A percentile compares a stretch with the other conserved stretches of the same genome.
These are phyloP conservation scores for Sceliomorpha sp. DNA, from an alignment of 2,888 invertebrate genomes.

Conservation along the genomic window DNA sequence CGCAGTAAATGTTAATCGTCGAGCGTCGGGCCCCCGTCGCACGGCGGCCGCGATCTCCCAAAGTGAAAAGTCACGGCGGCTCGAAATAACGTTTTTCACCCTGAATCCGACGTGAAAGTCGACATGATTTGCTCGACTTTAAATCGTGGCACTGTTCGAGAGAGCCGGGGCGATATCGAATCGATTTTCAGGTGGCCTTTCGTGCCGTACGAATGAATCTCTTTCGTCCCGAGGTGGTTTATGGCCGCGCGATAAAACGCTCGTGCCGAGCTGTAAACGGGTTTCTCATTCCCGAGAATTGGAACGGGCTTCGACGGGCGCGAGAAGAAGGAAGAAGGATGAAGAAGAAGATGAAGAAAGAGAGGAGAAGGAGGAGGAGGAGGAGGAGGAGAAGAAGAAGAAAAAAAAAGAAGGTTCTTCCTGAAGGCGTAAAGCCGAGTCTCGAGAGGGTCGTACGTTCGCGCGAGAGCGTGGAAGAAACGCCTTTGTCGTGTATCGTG, in stretches of 20 bases:
- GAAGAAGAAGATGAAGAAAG: no score
- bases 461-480: constrained; percentile 45
- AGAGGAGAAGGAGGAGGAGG: no score
- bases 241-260: constrained; percentile 54
- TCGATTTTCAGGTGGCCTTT: constrained; percentile 37
- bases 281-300: constrained; percentile 54
- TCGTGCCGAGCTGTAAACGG: constrained; percentile 63
- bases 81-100: neutral
- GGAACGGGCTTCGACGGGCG: constrained; percentile 43
- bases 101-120: constrained; percentile 11
- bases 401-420: constrained; percentile 25
- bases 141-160: constrained; percentile 35
- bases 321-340: neutral
- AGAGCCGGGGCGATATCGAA: constrained; percentile 36
- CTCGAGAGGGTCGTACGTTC: constrained; percentile 46
- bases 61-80: constrained; percentile 6
- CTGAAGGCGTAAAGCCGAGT: constrained; percentile 42
- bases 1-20: no score
- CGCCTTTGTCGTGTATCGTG: constrained; percentile 45
- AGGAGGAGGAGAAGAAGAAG: no score
- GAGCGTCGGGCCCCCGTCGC: no score
- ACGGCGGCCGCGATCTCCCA: no score
- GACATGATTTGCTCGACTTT: constrained; percentile 33
- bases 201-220: constrained; percentile 31
- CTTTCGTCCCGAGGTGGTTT: constrained; percentile 48